A percentile compares a stretch with the other conserved stretches of the same genome.
Conservation (phyloP, 2,888 invertebrate genomes). For the Scrobipalpa costella region DNA sequence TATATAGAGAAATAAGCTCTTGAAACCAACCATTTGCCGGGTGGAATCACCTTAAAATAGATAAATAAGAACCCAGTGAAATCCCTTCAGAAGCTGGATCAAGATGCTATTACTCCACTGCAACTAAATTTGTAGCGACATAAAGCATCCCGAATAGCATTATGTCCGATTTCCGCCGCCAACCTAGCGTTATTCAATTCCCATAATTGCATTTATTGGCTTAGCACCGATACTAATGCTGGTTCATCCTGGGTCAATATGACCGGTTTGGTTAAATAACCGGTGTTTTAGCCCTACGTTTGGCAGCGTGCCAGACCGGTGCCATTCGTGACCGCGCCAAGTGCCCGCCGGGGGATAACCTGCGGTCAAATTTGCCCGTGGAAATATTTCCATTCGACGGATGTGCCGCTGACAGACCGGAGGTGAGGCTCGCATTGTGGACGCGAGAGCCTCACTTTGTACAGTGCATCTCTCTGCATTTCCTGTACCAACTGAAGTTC, state of each 20-base stretch:
- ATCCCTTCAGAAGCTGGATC: too few relatives aligned
- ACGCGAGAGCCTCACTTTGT: neutral
- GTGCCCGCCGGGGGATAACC: neutral
- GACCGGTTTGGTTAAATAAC: neutral
- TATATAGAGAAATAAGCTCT: too few relatives aligned
- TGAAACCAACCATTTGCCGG: too few relatives aligned
- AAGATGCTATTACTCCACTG: too few relatives aligned
- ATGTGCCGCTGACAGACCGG: neutral
- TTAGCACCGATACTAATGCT: neutral
- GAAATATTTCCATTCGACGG: neutral
- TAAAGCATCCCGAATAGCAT: too few relatives aligned
- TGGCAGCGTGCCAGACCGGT: neutral
- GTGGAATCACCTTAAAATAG: too few relatives aligned
- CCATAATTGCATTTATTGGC: neutral
- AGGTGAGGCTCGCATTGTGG: neutral
- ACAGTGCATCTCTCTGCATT: neutral
- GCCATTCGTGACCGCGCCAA: neutral
- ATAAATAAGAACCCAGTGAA: too few relatives aligned
- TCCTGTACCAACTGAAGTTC: neutral
- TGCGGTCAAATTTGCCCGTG: neutral
- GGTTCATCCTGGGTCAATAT: neutral
- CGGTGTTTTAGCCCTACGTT: neutral
- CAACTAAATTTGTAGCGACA: too few relatives aligned
- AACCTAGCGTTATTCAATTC: too few relatives aligned
- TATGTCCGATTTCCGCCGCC: too few relatives aligned